Evolutionary conservation across 1,140 invertebrate genomes (phyloP).

Genomic region (Apis dorsata): DNA sequence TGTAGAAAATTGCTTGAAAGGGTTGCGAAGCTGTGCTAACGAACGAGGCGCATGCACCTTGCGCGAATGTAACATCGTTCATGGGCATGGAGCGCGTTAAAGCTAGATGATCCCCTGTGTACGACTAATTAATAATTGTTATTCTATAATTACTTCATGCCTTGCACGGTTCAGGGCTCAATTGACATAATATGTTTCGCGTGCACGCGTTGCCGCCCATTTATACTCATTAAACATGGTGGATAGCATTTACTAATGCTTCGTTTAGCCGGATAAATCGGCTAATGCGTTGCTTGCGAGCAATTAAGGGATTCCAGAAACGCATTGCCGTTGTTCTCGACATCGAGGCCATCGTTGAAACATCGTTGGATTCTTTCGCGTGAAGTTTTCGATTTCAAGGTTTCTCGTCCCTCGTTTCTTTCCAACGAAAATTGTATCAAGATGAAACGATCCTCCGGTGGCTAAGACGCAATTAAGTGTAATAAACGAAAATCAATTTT

Average conservation of each 20-base stretch:
- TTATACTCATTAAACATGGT: conserved; percentile 41
- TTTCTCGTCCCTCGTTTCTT: background rate
- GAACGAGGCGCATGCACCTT: background rate
- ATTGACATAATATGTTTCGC: conserved; percentile 49
- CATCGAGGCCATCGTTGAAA: too few species aligned
- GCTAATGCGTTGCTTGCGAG: background rate
- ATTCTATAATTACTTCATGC: conserved; percentile 49
- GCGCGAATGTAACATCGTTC: conserved; percentile 32
- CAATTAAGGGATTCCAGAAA: background rate
- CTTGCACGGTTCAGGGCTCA: conserved; percentile 30
- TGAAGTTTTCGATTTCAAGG: background rate
- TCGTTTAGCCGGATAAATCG: conserved; percentile 41
- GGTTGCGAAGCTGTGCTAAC: background rate
- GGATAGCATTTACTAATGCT: conserved; percentile 36
- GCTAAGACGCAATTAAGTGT: background rate
- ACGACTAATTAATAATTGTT: conserved; percentile 54
- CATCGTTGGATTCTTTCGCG: background rate
- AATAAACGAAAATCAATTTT: conserved; percentile 3
- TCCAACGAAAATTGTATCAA: background rate
- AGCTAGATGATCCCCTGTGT: conserved; percentile 38
- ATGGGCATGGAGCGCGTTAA: conserved; percentile 30
- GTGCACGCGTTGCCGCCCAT: conserved; percentile 17
- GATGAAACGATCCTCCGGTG: background rate
- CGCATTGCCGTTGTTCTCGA: too few species aligned
- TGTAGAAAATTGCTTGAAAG: background rate